Evolutionary conservation across 2,113 vertebrate genomes (phyloP).

Genomic region (Eurystomus gularis): DNA sequence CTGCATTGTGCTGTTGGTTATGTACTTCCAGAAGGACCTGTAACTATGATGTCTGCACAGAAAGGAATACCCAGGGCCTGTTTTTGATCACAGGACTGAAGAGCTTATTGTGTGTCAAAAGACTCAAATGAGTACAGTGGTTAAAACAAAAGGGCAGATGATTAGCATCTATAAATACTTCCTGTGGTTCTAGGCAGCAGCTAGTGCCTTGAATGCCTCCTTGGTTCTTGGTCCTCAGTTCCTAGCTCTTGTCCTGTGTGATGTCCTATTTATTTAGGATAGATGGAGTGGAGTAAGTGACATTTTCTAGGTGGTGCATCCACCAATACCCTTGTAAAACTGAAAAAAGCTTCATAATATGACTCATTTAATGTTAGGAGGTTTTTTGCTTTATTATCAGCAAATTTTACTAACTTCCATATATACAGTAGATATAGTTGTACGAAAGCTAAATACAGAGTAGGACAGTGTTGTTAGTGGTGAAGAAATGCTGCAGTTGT

Average conservation of each 20-base stretch:
- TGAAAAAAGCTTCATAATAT: background rate
- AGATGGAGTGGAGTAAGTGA: background rate
- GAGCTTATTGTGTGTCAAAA: background rate
- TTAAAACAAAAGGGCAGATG: background rate
- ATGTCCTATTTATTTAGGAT: background rate
- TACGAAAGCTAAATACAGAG: background rate
- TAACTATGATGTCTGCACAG: background rate
- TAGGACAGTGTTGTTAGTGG: background rate
- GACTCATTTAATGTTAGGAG: background rate
- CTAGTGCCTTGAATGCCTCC: background rate
- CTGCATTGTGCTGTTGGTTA: background rate
- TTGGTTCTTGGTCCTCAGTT: background rate
- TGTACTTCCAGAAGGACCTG: background rate
- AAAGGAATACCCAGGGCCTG: background rate
- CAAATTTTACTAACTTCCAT: background rate
- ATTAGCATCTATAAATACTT: background rate
- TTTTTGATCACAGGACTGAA: background rate
- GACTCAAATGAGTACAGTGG: accelerated
- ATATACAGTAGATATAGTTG: background rate
- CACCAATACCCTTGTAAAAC: background rate
- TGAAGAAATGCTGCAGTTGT: background rate
- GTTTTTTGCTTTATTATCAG: background rate
- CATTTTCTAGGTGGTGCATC: background rate
- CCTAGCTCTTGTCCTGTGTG: background rate
- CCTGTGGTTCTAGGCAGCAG: background rate